Evolutionary conservation across 2,113 vertebrate genomes (phyloP), one percentile per base, ranked within the genome.

Genomic region (Archilochus colubris): DNA sequence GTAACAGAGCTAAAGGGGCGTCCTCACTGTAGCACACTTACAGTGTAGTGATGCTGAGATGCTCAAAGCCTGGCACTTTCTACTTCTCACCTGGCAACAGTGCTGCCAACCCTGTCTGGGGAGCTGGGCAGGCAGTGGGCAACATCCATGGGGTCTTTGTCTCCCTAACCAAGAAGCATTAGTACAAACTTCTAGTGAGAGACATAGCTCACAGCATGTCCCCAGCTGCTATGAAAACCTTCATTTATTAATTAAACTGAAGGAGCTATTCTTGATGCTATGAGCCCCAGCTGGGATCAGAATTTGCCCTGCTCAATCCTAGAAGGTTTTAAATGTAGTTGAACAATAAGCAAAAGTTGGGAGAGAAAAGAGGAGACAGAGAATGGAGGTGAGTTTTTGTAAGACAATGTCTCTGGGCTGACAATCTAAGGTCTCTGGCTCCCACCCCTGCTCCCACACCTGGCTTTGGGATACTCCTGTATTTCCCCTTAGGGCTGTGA

Each of bases 111-210:
- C 1, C 20, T 50, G 33, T 27, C 33, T 17, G 48, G 16, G 57
- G 7, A 3, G 15, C 50, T 14, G 59, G 36, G 19, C 5, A 12
- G 46, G 36, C 2, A 3, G 27, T 28, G 24, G 12, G 44, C 64
- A 77, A 38, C 36, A 79, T 21, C 12, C 3, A 57, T 5, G 21
- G 7, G 2, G 2, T 30, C 43, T 16, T 77, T 0, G 0, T 77
- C 54, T 86, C 13, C 78, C 38, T 33, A 44, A 44, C 17, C 1
- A 1, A 3, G 3, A 14, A 89, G 58, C 28, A 82, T 1, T 3
- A 61, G 12, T 7, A 1, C 24, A 14, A 2, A 12, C 4, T 88
- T 10, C 13, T 43, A 28, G 27, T 28, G 67, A 82, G 58, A 68
- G 76, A 25, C 25, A 61, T 16, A 23, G 88, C 64, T 67, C 69